Conservation (phyloP, 2,113 vertebrate species). For the Suncus etruscus region DNA sequence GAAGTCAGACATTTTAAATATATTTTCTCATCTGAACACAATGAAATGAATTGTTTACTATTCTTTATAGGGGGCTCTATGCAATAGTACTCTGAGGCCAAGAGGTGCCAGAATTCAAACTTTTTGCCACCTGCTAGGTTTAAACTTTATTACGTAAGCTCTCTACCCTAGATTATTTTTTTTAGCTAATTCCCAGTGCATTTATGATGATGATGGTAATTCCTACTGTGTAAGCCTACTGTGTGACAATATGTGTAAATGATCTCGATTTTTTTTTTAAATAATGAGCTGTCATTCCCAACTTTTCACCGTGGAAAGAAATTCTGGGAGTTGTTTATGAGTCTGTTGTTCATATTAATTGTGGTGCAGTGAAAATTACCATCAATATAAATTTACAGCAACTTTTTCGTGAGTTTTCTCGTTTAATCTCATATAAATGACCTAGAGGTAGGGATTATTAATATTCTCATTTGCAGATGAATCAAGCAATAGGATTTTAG, state of each 20-base stretch:
- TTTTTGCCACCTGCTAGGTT: too few relatives aligned
- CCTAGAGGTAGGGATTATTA: not conserved
- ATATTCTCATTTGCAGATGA: constrained; percentile 18
- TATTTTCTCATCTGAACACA: constrained; percentile 15
- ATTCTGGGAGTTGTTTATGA: not conserved
- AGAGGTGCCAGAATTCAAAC: too few relatives aligned
- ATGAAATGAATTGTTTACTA: not conserved
- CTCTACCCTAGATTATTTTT: too few relatives aligned
- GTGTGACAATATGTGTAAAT: not conserved
- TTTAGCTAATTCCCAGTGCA: too few relatives aligned
- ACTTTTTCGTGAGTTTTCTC: not conserved
- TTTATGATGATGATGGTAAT: not conserved
- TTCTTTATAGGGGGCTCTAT: too few relatives aligned
- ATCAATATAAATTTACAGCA: not conserved
- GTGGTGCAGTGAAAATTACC: not conserved
- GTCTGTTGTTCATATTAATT: constrained; percentile 6
- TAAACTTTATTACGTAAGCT: too few relatives aligned
- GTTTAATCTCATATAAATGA: not conserved
- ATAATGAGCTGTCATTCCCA: not conserved
- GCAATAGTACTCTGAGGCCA: too few relatives aligned
- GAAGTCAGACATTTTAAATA: constrained; percentile 3
- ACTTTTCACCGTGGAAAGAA: not conserved
- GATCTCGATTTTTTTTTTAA: not conserved
- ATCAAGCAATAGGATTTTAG: not conserved
- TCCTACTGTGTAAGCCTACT: not conserved